phyloP scores from a whole-genome alignment of 2,113 vertebrate genomes.

The Eulacestoma nigropectus region DNA sequence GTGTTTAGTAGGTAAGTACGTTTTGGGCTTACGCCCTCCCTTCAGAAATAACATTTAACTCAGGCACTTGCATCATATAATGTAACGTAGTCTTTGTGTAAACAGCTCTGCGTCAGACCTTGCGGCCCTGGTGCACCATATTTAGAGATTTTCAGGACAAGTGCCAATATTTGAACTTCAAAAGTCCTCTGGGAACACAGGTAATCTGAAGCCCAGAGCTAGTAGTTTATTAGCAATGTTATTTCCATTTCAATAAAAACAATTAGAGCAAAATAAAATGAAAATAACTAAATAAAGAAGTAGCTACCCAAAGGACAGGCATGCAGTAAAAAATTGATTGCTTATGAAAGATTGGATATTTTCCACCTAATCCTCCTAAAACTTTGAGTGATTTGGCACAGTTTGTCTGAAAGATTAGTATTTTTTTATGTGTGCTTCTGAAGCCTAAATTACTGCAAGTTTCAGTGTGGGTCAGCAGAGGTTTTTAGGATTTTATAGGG shows the following conservation, averaged over 20 bases:
- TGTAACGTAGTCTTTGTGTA: neutral
- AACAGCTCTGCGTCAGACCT: neutral
- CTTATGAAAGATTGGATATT: neutral
- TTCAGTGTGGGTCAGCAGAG: neutral
- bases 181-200: neutral
- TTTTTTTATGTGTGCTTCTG: neutral
- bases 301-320: neutral
- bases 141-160: neutral
- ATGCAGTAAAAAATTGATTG: neutral
- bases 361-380: neutral
- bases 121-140: accelerated
- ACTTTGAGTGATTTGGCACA: neutral
- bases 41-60: neutral
- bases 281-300: neutral
- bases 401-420: neutral
- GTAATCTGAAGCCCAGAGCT: neutral
- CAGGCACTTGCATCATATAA: neutral
- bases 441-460: neutral
- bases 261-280: neutral
- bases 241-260: neutral
- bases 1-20: neutral
- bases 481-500: neutral
- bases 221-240: neutral
- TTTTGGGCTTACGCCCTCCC: neutral
- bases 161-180: neutral